These are phyloP conservation scores for Toxotes chatareus DNA, from an alignment of 2,113 vertebrate genomes.

Conservation along the genomic window DNA sequence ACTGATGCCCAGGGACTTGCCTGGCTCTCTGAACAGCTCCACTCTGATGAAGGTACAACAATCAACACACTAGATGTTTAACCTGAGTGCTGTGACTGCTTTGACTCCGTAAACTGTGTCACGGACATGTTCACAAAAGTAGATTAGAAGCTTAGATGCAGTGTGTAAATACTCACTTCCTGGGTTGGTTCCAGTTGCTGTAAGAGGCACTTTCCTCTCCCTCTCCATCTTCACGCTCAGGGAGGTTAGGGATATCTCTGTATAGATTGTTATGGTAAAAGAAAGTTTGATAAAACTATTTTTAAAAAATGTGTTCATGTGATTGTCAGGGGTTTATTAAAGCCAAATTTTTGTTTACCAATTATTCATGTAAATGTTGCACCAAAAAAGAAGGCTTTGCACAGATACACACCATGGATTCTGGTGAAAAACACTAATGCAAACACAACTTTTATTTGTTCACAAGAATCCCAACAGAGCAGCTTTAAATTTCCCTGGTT, in stretches of 20 bases:
- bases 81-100: conserved; percentile 17
- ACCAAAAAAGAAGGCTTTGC: not conserved
- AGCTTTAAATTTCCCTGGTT: not conserved
- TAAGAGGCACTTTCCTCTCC: conserved; percentile 95
- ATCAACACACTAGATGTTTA: conserved; percentile 1
- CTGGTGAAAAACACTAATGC: not conserved
- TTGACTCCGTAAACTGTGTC: not conserved
- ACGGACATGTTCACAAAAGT: conserved; percentile 1
- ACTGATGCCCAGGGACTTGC: conserved; percentile 97
- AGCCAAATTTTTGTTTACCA: not conserved
- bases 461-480: not conserved
- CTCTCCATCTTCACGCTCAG: conserved; percentile 97
- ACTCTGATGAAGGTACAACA: conserved; percentile 83
- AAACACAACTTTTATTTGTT: not conserved
- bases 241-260: conserved; percentile 89
- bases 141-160: not conserved
- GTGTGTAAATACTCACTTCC: conserved; percentile 85
- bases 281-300: not conserved
- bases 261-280: not conserved
- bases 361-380: no score
- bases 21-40: conserved; percentile 92
- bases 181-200: conserved; percentile 93
- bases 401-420: not conserved
- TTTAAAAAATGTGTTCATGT: not conserved
- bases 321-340: not conserved